Base-by-base conservation (phyloP, 2,113 vertebrate genomes). In the Herpetotheres cachinnans region DNA sequence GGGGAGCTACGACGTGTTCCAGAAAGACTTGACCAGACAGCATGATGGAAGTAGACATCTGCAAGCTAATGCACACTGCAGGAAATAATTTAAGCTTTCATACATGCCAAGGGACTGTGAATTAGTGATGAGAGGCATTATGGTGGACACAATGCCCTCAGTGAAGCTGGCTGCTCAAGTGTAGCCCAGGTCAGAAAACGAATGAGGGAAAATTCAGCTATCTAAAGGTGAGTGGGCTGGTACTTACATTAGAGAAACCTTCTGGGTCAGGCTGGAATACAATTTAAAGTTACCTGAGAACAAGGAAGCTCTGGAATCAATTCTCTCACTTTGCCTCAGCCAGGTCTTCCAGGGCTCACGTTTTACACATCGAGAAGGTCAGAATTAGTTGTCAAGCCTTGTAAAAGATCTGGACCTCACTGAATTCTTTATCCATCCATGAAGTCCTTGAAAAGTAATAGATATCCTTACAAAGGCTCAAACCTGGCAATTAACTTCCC, bases 31-130 rank as follows among this genome's bases (percentile, higher is more conserved):
- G 95, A 85, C 94, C 94, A 97, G 96, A 96, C 94, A 97, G 97
- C 98, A 97, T 93, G 97, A 97, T 97, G 95, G 95, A 98, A 96
- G 96, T 91, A 97, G 96, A 97, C 94, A 93, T 97, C 91, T 95
- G 89, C 82, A 96, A 97, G 96, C 89, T 96, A 97, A 97, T 95
- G 96, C 89, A 93, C 93, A 92, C 52, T 96, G 96, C 93, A 98
- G 97, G 95, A 82, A 97, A 97, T 97, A 96, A 97, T 96, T 97
- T 95, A 97, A 97, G 97, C 96, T 97, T 93, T 97, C 95, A 80
- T 96, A 96, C 87, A 96, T 82, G 83, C 22, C 77, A 87, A 91
- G 97, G 97, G 97, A 96, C 94, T 97, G 93, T 96, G 97, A 97
- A 98, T 98, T 95, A 96, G 94, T 95, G 89, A 95, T 97, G 95